Percentiles rank a stretch among this genome's conserved stretches.
Evolutionary conservation across 2,113 vertebrate species (phyloP).

Genomic region (Neomonachus schauinslandi): DNA sequence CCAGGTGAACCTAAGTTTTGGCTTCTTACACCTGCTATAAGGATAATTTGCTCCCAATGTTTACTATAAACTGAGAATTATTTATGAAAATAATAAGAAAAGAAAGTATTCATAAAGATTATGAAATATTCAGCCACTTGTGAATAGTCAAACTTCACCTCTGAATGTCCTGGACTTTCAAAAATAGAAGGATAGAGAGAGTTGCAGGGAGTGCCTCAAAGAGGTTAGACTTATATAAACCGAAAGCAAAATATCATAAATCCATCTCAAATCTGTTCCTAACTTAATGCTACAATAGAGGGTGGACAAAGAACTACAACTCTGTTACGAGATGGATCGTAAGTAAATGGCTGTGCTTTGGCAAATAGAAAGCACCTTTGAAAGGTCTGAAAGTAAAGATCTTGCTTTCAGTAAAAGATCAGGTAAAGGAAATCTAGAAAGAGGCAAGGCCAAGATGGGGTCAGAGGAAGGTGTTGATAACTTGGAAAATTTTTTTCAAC

Average conservation of each 20-base stretch:
- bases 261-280: not conserved
- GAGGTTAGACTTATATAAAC: not conserved
- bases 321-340: not conserved
- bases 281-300: not conserved
- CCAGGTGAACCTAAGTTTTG: not conserved
- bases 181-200: not conserved
- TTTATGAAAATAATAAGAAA: slow-evolving; percentile 54
- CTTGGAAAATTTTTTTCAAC: not conserved
- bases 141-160: not conserved
- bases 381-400: not conserved
- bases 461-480: not conserved
- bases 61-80: slow-evolving; percentile 40
- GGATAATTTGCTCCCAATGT: not conserved
- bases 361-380: not conserved
- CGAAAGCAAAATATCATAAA: not conserved
- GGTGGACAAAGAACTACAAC: not conserved
- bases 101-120: not conserved
- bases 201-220: not conserved
- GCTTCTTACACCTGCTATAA: not conserved
- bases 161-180: not conserved
- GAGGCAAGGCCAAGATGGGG: not conserved
- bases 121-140: slow-evolving; percentile 30
- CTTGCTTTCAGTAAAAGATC: not conserved
- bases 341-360: not conserved
- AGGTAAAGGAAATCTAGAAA: not conserved